Conservation (phyloP, 1,140 invertebrate genomes). For the Tetramorium alpestre region DNA sequence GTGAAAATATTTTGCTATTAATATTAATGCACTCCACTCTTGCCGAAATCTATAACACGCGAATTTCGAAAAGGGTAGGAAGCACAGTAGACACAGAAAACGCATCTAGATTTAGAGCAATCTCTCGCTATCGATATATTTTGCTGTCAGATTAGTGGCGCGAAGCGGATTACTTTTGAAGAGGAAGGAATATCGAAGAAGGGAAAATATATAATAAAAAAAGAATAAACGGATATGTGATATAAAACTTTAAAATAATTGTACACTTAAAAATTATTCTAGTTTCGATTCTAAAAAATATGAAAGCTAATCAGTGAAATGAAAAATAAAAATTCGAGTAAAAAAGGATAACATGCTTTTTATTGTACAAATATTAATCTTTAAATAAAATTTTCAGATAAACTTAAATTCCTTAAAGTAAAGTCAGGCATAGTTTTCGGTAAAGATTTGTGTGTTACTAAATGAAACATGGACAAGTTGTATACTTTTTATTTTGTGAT, state of each 20-base stretch:
- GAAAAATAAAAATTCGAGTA: background rate
- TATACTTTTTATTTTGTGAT: background rate
- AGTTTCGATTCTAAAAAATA: background rate
- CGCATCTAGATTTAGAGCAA: slow-evolving; percentile 25
- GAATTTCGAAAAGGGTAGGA: slow-evolving; percentile 23
- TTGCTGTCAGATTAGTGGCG: slow-evolving; percentile 34
- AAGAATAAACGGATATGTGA: background rate
- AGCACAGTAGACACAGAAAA: slow-evolving; percentile 9
- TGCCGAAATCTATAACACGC: slow-evolving; percentile 5
- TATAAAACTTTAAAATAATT: background rate
- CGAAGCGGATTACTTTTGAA: slow-evolving; percentile 11
- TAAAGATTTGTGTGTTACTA: background rate
- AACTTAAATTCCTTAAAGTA: background rate
- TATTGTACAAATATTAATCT: background rate
- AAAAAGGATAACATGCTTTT: background rate
- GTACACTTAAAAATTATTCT: background rate
- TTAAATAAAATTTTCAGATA: background rate
- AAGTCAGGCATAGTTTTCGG: background rate
- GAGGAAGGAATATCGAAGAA: background rate
- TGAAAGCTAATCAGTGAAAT: background rate
- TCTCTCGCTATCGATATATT: slow-evolving; percentile 39
- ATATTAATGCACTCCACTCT: slow-evolving; percentile 50
- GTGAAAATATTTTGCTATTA: slow-evolving; percentile 58
- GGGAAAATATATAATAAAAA: background rate
- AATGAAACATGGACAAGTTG: background rate